Base-by-base conservation (phyloP, 2,888 invertebrate genomes). In the Epinotia brunnichana region DNA sequence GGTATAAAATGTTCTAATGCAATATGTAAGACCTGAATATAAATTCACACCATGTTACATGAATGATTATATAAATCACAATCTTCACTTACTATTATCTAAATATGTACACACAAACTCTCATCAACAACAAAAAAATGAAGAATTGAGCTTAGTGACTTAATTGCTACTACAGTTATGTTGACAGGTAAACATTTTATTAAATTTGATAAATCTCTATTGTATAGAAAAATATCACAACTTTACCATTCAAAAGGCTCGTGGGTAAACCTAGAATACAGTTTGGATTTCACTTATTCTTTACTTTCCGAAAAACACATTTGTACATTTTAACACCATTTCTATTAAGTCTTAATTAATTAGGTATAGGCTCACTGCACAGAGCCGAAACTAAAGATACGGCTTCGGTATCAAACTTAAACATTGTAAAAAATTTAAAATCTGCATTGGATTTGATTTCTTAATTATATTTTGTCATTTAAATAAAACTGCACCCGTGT, bases 241-340 rank as follows among this genome's bases (percentile, higher is more conserved):
- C 85, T 93, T 92, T 83, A 87, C 91, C 92, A 91, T 90, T 84
- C 71, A 77, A 84, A 82, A 88, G 90, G 85, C 85, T 87, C 83
- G 85, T 64, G 88, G 88, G 87, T 89, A 85, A 85, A 91, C 90
- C 90, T 91, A 91, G 85, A 91, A 91, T 91, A 91, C 90, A 90
- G 89, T 90, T 84, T 84, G 84, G 86, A 83, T 88, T 88, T 89
- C 87, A 89, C 92, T 92, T 91, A 90, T 87, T 85, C 85, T 91
- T 92, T 92, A 91, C 92, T 92, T 92, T 84, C 87, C 83, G 90
- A 90, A 80, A 86, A 92, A 92, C 90, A 91, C 90, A 93, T 93
- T 93, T 93, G 93, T 93, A 93, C 93, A 93, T 92, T 90, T 90
- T 89, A 92, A 92, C 92, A 91, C 89, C 87, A 91, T 91, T 69